phyloP scores from a whole-genome alignment of 2,888 invertebrate species.

The Pammene fasciana region DNA sequence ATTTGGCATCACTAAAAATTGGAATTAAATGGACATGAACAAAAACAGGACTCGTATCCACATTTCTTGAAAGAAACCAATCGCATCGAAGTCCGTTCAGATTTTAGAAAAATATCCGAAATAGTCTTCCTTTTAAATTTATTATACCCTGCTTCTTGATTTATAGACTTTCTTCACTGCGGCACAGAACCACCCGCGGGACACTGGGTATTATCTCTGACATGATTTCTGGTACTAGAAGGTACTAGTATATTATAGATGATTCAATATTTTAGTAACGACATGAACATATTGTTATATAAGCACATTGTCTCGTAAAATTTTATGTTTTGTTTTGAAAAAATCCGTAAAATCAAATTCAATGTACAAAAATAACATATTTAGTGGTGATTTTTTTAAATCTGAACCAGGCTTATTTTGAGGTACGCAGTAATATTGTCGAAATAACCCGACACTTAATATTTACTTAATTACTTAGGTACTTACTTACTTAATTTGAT shows the following conservation, averaged over 20 bases:
- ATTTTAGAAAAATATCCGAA: conserved; percentile 34
- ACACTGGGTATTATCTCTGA: conserved; percentile 12
- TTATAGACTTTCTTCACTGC: conserved; percentile 16
- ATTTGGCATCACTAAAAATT: neutral
- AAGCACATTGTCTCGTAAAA: no score
- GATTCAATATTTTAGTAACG: neutral
- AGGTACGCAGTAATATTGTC: no score
- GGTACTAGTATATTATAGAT: neutral
- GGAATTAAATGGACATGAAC: neutral
- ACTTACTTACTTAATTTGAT: no score
- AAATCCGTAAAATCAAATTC: no score
- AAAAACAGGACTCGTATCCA: conserved; percentile 14
- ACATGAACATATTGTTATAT: neutral
- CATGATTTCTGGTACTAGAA: conserved; percentile 8
- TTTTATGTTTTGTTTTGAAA: no score
- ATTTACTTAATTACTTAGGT: no score
- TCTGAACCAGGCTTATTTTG: no score
- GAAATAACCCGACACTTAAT: no score
- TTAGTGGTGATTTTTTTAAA: no score
- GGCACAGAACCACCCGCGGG: conserved; percentile 7
- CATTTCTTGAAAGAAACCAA: conserved; percentile 28
- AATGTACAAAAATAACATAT: no score
- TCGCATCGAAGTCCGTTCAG: conserved; percentile 19
- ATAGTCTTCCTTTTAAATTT: conserved; percentile 30
- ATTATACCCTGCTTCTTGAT: conserved; percentile 27